A percentile compares a stretch with the other conserved stretches of the same genome.
Conservation (phyloP, 1,140 invertebrate genomes). For the Chlorops oryzae region DNA sequence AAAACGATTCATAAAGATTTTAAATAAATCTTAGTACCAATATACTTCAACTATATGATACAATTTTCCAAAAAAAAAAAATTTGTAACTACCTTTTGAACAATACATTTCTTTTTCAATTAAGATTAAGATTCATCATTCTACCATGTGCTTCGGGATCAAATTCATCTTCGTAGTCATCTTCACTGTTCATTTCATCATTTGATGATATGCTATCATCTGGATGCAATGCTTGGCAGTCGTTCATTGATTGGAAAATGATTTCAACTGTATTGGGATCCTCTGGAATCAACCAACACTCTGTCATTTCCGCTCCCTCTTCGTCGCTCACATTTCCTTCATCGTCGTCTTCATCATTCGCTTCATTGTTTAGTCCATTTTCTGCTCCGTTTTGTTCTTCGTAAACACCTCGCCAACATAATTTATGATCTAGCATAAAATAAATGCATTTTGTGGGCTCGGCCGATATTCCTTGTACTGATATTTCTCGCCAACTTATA, state of each 20-base stretch:
- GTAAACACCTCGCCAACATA: slow-evolving; percentile 37
- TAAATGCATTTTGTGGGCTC: slow-evolving; percentile 42
- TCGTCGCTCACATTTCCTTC: slow-evolving; percentile 28
- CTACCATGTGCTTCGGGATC: too few relatives aligned
- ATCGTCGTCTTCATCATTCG: slow-evolving; percentile 22
- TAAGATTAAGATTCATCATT: too few relatives aligned
- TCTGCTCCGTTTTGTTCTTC: slow-evolving; percentile 28
- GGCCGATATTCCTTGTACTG: slow-evolving; percentile 38
- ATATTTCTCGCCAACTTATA: slow-evolving; percentile 40
- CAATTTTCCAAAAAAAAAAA: too few relatives aligned
- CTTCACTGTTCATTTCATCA: slow-evolving; percentile 1
- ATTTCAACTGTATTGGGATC: slow-evolving; percentile 34
- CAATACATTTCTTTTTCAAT: too few relatives aligned
- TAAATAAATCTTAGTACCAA: too few relatives aligned
- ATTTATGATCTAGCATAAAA: slow-evolving; percentile 42
- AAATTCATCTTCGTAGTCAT: neutral
- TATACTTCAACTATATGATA: too few relatives aligned
- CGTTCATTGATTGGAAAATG: slow-evolving; percentile 41
- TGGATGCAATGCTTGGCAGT: slow-evolving; percentile 41
- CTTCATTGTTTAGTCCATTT: slow-evolving; percentile 24
- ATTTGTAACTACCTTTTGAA: neutral
- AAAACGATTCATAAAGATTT: too few relatives aligned
- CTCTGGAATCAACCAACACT: slow-evolving; percentile 40
- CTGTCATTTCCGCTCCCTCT: slow-evolving; percentile 33
- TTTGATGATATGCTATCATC: slow-evolving; percentile 37